Conservation (phyloP, 2,888 invertebrate genomes). For the Protodeltote pygarga region DNA sequence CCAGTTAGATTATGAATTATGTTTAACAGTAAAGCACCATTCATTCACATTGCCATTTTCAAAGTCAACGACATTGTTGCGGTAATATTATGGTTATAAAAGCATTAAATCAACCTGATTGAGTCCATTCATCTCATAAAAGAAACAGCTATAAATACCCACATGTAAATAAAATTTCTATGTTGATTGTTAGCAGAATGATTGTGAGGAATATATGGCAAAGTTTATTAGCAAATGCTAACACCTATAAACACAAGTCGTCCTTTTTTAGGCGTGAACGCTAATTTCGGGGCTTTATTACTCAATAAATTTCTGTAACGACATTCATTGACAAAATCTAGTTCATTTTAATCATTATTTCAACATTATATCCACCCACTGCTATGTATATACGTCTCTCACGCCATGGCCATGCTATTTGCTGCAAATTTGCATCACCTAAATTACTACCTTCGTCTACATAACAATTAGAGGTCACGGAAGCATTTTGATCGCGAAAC, state of each 20-base stretch:
- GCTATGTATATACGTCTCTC: no score
- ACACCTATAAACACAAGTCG: no score
- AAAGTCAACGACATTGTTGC: slow-evolving; percentile 46
- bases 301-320: slow-evolving; percentile 28
- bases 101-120: slow-evolving; percentile 35
- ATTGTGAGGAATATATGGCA: slow-evolving; percentile 31
- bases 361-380: no score
- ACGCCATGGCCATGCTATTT: slow-evolving; percentile 3
- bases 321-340: slow-evolving; percentile 18
- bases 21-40: slow-evolving; percentile 23
- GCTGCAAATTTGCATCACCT: slow-evolving; percentile 21
- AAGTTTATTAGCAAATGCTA: slow-evolving; percentile 22
- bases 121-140: slow-evolving; percentile 30
- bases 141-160: slow-evolving; percentile 35
- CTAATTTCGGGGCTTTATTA: slow-evolving; percentile 36
- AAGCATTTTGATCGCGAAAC: slow-evolving; percentile 63
- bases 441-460: no score
- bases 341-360: no score
- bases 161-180: slow-evolving; percentile 2
- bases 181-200: slow-evolving; percentile 3
- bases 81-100: slow-evolving; percentile 36
- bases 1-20: slow-evolving; percentile 18
- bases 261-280: slow-evolving; percentile 17
- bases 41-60: slow-evolving; percentile 41
- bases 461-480: slow-evolving; percentile 47